These are phyloP conservation scores for Pseudomugil gertrudae DNA, from an alignment of 2,797 vertebrate genomes.

Conservation along the genomic window DNA sequence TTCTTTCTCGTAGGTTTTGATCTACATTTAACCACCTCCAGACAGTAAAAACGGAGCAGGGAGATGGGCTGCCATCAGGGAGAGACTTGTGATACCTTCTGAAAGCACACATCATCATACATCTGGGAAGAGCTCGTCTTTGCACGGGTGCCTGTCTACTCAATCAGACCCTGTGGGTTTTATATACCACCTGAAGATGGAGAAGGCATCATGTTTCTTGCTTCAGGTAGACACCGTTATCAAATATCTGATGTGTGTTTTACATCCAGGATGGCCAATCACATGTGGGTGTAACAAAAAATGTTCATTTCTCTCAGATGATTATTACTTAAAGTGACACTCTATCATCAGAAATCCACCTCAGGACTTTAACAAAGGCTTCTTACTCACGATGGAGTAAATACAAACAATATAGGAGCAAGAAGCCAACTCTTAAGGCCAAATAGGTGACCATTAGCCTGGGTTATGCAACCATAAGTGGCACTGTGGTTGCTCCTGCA, in stretches of 20 bases:
- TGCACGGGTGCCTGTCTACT: conserved; percentile 18
- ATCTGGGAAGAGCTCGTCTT: conserved; percentile 55
- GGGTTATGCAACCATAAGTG: conserved; percentile 61
- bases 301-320: conserved; percentile 15
- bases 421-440: conserved; percentile 21
- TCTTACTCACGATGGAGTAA: conserved; percentile 9
- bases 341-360: conserved; percentile 24
- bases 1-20: conserved; percentile 67
- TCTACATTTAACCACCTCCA: conserved; percentile 68
- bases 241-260: conserved; percentile 10
- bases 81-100: conserved; percentile 61
- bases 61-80: conserved; percentile 52
- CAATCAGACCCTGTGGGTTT: conserved; percentile 29
- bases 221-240: conserved; percentile 25
- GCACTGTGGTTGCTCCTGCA: conserved; percentile 43
- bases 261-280: conserved; percentile 1
- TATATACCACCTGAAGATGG: conserved; percentile 33
- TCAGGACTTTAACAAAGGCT: conserved; percentile 27
- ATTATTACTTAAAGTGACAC: conserved; percentile 27
- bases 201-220: conserved; percentile 8
- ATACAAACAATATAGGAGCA: conserved; percentile 12
- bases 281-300: neutral
- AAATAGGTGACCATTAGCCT: conserved; percentile 50
- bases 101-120: conserved; percentile 69
- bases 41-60: conserved; percentile 48